Conservation (phyloP, 2,888 invertebrate genomes). For the Hoplodrina ambigua region DNA sequence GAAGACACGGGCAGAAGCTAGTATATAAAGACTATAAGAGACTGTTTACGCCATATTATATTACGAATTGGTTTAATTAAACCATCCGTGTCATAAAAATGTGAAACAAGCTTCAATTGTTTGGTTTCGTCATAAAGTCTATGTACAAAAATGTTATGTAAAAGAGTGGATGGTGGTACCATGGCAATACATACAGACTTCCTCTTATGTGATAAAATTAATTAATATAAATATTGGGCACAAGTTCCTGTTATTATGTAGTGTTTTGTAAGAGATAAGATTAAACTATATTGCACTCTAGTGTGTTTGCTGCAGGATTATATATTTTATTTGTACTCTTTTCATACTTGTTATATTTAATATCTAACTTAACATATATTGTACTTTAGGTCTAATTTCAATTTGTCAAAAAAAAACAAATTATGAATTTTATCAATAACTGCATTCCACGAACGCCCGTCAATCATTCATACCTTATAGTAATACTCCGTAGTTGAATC, state of each 20-base stretch:
- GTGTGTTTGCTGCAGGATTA: not conserved
- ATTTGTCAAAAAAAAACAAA: too few species aligned
- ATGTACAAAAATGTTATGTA: constrained; percentile 3
- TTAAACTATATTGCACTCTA: not conserved
- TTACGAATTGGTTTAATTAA: constrained; percentile 33
- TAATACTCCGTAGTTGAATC: too few species aligned
- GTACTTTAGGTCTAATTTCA: too few species aligned
- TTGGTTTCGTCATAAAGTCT: constrained; percentile 1
- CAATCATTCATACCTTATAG: too few species aligned
- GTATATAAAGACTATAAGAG: not conserved
- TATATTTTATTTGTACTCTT: not conserved
- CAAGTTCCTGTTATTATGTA: constrained; percentile 13
- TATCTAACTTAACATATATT: too few species aligned
- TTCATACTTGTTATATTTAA: too few species aligned
- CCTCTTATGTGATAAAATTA: constrained; percentile 28
- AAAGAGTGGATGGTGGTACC: not conserved
- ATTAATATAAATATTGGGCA: constrained; percentile 3
- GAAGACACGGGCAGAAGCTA: too few species aligned
- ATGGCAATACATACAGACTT: constrained; percentile 9
- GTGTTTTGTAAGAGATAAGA: constrained; percentile 22
- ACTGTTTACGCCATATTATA: not conserved
- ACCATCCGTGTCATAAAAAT: constrained; percentile 27
- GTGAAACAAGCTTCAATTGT: constrained; percentile 15
- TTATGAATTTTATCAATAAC: too few species aligned
- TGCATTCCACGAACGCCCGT: too few species aligned